Conservation (phyloP, 2,888 invertebrate genomes). For the Eristalis arbustorum region DNA sequence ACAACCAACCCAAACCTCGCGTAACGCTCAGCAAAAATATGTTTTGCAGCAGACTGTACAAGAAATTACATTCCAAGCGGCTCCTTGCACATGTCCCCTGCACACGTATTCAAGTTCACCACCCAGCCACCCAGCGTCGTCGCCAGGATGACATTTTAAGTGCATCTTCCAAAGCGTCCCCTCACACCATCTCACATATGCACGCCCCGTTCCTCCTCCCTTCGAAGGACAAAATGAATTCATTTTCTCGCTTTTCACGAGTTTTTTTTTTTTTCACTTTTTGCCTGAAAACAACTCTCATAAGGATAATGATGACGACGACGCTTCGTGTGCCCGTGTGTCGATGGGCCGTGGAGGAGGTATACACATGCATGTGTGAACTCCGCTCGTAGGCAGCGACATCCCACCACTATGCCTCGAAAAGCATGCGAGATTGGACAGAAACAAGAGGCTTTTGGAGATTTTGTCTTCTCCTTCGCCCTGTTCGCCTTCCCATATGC, state of each 20-base stretch:
- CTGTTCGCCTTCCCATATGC: neutral
- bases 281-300: conserved; percentile 26
- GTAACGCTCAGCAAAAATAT: conserved; percentile 8
- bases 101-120: conserved; percentile 55
- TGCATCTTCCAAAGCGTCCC: conserved; percentile 59
- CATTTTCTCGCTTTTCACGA: conserved; percentile 24
- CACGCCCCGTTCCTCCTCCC: neutral
- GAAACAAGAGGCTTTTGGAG: conserved; percentile 60
- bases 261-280: neutral
- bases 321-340: conserved; percentile 17
- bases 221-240: conserved; percentile 55
- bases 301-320: conserved; percentile 58
- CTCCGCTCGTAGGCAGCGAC: conserved; percentile 13
- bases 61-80: conserved; percentile 11
- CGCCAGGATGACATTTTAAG: conserved; percentile 59
- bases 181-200: conserved; percentile 31
- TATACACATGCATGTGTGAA: conserved; percentile 6
- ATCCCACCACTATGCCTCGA: conserved; percentile 28
- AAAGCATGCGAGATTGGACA: conserved; percentile 49
- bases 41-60: conserved; percentile 68
- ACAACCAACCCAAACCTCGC: neutral
- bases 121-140: conserved; percentile 25
- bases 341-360: neutral
- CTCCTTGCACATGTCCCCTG: conserved; percentile 47
- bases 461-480: conserved; percentile 15